Percentiles rank a stretch among this genome's conserved stretches.
Conservation (phyloP, 2,797 vertebrate species). For the Microctenopoma stevenorrisi region DNA sequence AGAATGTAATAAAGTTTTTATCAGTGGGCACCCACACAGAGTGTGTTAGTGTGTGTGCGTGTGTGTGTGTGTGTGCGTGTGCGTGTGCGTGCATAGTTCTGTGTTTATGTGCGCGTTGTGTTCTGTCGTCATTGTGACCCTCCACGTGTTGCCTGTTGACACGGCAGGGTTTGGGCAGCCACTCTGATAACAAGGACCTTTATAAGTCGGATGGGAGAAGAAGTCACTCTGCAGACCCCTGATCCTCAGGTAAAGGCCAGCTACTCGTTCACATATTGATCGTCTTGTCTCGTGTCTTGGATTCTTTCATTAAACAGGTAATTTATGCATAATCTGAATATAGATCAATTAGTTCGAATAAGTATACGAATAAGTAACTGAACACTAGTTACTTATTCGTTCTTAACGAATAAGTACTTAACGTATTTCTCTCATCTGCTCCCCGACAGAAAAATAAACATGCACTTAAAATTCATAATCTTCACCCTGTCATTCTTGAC, state of each 20-base stretch:
- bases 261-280: slow-evolving; percentile 25
- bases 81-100: slow-evolving; percentile 19
- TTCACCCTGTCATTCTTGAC: slow-evolving; percentile 66
- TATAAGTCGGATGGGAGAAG: slow-evolving; percentile 74
- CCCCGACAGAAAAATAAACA: slow-evolving; percentile 60
- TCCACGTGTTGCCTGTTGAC: slow-evolving; percentile 86
- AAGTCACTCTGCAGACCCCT: slow-evolving; percentile 56
- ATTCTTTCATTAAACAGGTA: neutral
- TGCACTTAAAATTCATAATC: slow-evolving; percentile 69
- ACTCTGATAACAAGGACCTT: slow-evolving; percentile 82
- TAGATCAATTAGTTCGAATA: neutral
- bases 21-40: neutral
- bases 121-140: slow-evolving; percentile 75
- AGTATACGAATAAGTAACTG: no score
- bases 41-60: slow-evolving; percentile 13
- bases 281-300: slow-evolving; percentile 5
- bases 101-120: slow-evolving; percentile 29
- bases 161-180: slow-evolving; percentile 72
- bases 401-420: neutral
- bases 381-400: neutral
- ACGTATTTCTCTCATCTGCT: slow-evolving; percentile 37
- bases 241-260: slow-evolving; percentile 66
- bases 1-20: slow-evolving; percentile 23
- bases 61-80: slow-evolving; percentile 20
- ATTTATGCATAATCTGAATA: neutral